Evolutionary conservation across 2,113 vertebrate species (phyloP), one percentile per base, ranked within the genome.

Genomic region (Spermophilus dauricus): DNA sequence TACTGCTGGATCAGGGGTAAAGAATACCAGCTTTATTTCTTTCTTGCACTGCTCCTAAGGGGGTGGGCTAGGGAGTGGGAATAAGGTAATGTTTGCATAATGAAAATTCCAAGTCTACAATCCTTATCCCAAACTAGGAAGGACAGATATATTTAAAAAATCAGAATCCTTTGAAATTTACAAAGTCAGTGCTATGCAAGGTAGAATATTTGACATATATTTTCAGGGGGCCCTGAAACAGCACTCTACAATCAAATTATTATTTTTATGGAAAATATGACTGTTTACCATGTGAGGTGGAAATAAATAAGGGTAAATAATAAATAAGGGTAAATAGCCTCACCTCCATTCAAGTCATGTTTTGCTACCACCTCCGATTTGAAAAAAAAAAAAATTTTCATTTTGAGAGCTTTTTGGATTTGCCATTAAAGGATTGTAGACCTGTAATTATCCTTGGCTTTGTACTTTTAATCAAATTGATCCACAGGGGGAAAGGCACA

Each of bases 381-480:
- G 39, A 16, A 70, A 53, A 89, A 17, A 80, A 53, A 30, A n/a
- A 45, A 45, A 45, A 8, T 37, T 37, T 95, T 87, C 28, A 53
- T 73, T 95, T 85, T 83, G 69, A 86, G 65, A 96, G 32, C 24
- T 63, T 75, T 94, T 78, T 89, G 30, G 42, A 81, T 89, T 93
- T 87, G 53, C 28, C 17, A 53, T 4, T 86, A 86, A 89, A 91
- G 78, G 61, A 75, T 84, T 97, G 80, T 95, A 51, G 69, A 93
- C 67, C 30, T 87, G n/a, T 86, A 93, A 93, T 95, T 95, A 39
- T 93, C 63, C 22, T 70, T 89, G 69, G 20, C 32, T 95, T 97
- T 95, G 34, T 24, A 76, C 65, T 93, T 94, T 97, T 93, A 94
- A 91, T 96, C 73, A 89, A 94, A 86, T 83, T 86, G 89, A 93